Evolutionary conservation across 2,113 vertebrate species (phyloP).

Genomic region (Isichthys henryi): DNA sequence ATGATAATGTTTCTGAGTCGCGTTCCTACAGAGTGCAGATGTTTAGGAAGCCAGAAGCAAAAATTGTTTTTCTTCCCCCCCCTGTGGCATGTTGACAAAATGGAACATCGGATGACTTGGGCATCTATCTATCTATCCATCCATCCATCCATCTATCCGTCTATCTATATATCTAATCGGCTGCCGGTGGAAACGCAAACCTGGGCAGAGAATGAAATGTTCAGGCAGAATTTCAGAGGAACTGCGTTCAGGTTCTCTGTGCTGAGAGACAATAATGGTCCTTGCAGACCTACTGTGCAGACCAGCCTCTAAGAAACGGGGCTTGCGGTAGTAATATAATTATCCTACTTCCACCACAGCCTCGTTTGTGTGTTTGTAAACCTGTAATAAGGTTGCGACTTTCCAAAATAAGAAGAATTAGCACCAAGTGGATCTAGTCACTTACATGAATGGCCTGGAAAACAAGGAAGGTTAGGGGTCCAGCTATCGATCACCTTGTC

Average conservation of each 20-base stretch:
- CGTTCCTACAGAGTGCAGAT: background rate
- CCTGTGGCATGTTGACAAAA: background rate
- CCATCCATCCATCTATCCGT: background rate
- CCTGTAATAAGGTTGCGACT: background rate
- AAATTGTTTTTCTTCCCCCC: background rate
- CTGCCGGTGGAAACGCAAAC: background rate
- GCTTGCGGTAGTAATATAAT: background rate
- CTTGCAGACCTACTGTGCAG: background rate
- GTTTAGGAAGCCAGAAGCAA: background rate
- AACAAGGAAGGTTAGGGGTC: background rate
- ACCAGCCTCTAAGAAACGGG: background rate
- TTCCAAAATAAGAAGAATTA: background rate
- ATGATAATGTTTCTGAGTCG: background rate
- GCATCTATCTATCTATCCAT: background rate
- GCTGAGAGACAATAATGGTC: background rate
- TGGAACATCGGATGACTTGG: background rate
- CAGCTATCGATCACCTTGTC: background rate
- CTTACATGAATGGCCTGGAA: background rate
- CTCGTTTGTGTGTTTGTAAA: background rate
- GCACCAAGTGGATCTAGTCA: background rate
- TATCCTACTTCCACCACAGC: background rate
- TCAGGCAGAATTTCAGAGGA: background rate
- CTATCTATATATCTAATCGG: background rate
- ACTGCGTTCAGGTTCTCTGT: background rate
- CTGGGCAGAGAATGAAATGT: background rate